Conservation (phyloP, 1,140 invertebrate species). For the Rhagoletis pomonella region DNA sequence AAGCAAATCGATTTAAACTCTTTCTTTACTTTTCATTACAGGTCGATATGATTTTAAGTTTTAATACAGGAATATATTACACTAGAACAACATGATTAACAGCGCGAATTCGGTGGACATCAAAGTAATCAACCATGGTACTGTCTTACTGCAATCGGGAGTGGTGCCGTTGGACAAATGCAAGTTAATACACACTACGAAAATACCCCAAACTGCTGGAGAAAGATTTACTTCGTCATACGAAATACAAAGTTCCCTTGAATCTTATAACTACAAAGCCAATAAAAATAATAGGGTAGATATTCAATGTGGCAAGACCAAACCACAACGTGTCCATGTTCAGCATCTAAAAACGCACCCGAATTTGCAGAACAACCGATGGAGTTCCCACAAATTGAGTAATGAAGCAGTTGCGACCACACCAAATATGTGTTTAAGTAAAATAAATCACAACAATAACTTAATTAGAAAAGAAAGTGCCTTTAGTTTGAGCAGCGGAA, state of each 20-base stretch:
- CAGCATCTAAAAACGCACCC: constrained; percentile 54
- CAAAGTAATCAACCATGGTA: background rate
- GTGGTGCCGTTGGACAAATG: constrained; percentile 45
- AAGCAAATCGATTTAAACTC: too few species aligned
- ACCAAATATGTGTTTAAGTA: background rate
- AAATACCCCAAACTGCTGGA: background rate
- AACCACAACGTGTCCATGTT: constrained; percentile 25
- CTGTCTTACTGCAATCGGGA: background rate
- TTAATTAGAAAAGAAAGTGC: constrained; percentile 55
- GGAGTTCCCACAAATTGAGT: constrained; percentile 40
- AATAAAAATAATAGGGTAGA: background rate
- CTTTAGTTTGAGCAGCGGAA: constrained; percentile 54
- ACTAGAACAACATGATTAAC: constrained; percentile 44
- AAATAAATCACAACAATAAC: constrained; percentile 25
- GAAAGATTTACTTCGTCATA: constrained; percentile 20
- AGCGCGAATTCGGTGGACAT: constrained; percentile 42
- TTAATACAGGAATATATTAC: background rate
- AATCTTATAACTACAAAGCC: background rate
- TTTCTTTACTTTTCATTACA: constrained; percentile 2
- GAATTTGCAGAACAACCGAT: constrained; percentile 55
- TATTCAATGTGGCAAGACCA: constrained; percentile 35
- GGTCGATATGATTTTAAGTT: constrained; percentile 53
- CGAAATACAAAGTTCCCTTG: constrained; percentile 28
- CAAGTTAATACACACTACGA: constrained; percentile 14
- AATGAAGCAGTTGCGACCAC: background rate